phyloP scores from a whole-genome alignment of 35 echinoderm and acorn worm genomes.

The Stichopus chloronotus region DNA sequence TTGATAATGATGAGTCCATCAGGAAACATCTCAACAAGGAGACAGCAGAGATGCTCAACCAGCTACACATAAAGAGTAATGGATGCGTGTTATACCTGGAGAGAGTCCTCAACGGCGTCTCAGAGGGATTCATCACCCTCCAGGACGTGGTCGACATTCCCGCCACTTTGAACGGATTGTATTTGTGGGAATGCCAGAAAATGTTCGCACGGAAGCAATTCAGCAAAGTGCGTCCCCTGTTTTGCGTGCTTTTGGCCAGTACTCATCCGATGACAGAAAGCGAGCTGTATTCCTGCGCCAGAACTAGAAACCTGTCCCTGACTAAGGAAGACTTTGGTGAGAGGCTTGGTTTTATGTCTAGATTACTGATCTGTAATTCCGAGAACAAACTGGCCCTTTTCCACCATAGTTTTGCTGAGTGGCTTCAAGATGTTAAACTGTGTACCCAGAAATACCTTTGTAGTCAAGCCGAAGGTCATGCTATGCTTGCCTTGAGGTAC shows the following conservation, averaged over 20 bases:
- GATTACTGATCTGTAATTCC: constrained; percentile 71
- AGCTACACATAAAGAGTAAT: constrained; percentile 97
- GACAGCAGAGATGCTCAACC: constrained; percentile 98
- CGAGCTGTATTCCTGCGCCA: constrained; percentile 87
- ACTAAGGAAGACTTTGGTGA: constrained; percentile 82
- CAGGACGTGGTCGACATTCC: constrained; percentile 93
- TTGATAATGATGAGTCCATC: constrained; percentile 90
- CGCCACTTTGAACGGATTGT: constrained; percentile 97
- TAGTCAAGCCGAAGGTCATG: constrained; percentile 87
- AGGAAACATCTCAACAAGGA: constrained; percentile 93
- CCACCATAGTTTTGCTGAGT: constrained; percentile 97
- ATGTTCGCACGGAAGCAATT: constrained; percentile 92
- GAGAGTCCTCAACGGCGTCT: constrained; percentile 94
- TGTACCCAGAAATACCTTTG: constrained; percentile 98
- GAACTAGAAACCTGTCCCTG: constrained; percentile 83
- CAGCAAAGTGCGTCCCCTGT: constrained; percentile 78
- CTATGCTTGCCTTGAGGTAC: constrained; percentile 97
- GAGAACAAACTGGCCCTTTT: constrained; percentile 82
- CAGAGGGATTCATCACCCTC: constrained; percentile 84
- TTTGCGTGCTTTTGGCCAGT: constrained; percentile 88
- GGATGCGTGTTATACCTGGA: constrained; percentile 98
- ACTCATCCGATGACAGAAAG: constrained; percentile 80
- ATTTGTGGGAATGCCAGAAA: constrained; percentile 93
- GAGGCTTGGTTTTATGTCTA: constrained; percentile 73
- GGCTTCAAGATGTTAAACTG: constrained; percentile 95